Conservation (phyloP, 2,797 vertebrate genomes). For the Hozukius guyotensis region DNA sequence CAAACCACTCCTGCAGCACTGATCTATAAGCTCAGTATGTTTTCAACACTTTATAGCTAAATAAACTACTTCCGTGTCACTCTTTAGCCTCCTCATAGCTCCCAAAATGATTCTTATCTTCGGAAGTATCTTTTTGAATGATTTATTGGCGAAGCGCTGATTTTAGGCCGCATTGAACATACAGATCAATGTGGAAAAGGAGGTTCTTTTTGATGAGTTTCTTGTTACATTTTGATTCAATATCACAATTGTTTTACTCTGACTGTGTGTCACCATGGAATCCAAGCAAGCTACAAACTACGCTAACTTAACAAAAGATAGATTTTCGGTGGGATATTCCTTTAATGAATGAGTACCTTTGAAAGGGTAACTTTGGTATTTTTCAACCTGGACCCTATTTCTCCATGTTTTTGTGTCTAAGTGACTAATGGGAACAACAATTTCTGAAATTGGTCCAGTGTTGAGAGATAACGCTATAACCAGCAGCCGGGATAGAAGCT, state of each 20-base stretch:
- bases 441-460: too few species aligned
- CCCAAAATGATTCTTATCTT: too few species aligned
- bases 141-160: background rate
- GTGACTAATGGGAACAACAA: too few species aligned
- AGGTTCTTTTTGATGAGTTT: background rate
- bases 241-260: too few species aligned
- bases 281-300: background rate
- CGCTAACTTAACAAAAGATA: background rate
- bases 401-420: too few species aligned
- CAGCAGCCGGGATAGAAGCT: too few species aligned
- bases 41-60: background rate
- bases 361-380: too few species aligned
- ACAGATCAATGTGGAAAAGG: background rate
- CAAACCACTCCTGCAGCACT: background rate
- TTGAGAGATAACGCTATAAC: too few species aligned
- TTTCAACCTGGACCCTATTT: too few species aligned
- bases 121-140: background rate
- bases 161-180: background rate
- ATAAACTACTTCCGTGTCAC: background rate
- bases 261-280: background rate
- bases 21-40: background rate
- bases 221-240: background rate
- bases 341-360: background rate
- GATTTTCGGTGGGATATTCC: background rate
- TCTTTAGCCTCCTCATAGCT: background rate